Conservation (phyloP, 2,113 vertebrate species). For the Dermatemys mawii region DNA sequence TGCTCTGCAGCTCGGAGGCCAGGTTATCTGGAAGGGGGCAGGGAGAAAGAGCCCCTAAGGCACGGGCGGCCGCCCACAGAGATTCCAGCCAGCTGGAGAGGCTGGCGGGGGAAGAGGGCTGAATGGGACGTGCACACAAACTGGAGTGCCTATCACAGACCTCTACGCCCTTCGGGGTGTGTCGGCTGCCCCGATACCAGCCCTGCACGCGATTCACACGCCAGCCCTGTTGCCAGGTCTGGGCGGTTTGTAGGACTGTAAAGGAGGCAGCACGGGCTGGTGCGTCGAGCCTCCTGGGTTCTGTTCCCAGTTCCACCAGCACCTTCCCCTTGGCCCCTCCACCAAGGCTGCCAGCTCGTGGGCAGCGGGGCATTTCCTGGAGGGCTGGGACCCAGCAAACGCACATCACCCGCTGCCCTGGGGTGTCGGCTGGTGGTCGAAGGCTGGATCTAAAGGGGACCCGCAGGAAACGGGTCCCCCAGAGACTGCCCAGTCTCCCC, state of each 20-base stretch:
- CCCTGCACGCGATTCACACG: neutral
- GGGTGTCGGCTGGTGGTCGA: neutral
- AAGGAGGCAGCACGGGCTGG: neutral
- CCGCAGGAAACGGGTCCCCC: neutral
- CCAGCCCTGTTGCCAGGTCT: no score
- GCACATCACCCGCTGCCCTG: neutral
- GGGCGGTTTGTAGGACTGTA: neutral
- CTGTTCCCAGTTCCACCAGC: neutral
- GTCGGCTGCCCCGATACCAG: neutral
- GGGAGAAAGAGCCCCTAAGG: neutral
- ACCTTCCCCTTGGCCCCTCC: neutral
- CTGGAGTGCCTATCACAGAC: neutral
- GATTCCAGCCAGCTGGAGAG: neutral
- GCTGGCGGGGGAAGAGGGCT: neutral
- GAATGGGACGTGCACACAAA: neutral
- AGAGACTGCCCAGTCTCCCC: no score
- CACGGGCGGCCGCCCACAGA: rapidly evolving
- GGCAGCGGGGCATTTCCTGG: neutral
- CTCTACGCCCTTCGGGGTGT: neutral
- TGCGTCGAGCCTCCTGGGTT: neutral
- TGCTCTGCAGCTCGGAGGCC: slow-evolving; percentile 76
- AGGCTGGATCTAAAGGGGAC: neutral
- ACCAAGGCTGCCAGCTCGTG: neutral
- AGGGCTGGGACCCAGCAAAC: neutral
- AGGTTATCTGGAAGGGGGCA: slow-evolving; percentile 75